Conservation (phyloP, 2,113 vertebrate genomes). For the Myrmophylax atrothorax region DNA sequence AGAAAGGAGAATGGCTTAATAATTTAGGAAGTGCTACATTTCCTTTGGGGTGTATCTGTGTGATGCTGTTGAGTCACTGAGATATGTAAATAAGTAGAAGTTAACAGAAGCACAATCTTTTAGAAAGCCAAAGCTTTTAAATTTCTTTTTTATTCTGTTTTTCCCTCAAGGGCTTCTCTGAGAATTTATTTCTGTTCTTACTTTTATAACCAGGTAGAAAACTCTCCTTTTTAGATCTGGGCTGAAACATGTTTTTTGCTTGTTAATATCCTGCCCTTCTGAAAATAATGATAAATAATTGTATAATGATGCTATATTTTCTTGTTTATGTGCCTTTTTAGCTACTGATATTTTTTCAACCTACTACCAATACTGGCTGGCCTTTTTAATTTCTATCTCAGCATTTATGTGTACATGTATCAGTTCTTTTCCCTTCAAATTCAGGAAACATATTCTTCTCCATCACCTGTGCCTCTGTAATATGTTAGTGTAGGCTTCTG, state of each 20-base stretch:
- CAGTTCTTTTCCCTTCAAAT: background rate
- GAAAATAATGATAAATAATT: background rate
- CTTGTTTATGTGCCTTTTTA: background rate
- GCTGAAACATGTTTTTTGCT: background rate
- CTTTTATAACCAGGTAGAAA: background rate
- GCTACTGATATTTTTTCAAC: background rate
- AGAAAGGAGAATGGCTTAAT: conserved; percentile 63
- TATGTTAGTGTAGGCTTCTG: conserved; percentile 24
- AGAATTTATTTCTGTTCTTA: conserved; percentile 30
- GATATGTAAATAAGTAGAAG: conserved; percentile 46
- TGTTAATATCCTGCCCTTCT: background rate
- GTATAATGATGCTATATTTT: background rate
- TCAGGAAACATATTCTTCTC: background rate
- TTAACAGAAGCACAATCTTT: conserved; percentile 28
- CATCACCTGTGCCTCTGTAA: background rate
- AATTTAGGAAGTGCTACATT: conserved; percentile 72
- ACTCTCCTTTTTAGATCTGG: background rate
- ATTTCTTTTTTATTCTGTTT: background rate
- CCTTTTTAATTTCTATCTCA: background rate
- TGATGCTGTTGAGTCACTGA: conserved; percentile 53
- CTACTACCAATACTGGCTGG: background rate
- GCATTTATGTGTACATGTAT: background rate
- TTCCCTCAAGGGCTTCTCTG: background rate
- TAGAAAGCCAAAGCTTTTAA: background rate
- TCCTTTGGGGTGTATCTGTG: conserved; percentile 71